Evolutionary conservation across 2,797 vertebrate genomes (phyloP), one percentile per base, ranked within the genome.

Genomic region (Microhierax caerulescens): DNA sequence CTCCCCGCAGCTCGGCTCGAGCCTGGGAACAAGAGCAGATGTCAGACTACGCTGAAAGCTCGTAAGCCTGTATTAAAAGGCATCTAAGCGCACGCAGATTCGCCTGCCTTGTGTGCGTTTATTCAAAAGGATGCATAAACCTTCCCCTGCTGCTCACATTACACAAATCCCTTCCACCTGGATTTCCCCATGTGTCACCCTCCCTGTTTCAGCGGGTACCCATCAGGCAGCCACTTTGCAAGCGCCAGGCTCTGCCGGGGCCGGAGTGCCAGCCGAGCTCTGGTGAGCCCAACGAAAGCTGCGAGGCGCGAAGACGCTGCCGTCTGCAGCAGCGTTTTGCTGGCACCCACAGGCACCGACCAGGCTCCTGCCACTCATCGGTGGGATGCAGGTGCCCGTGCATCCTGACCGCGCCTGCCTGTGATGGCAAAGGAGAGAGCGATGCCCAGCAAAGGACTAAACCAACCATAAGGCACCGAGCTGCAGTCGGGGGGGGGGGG

Each of bases 371-470:
- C 28, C 17, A 11, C 57, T 43, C 36, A 2, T 17, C 18, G 43
- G 43, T 2, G 24, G 50, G 67, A 25, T 9, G 64, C 36, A 5
- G 69, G 12, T 8, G 7, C 23, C 27, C 4, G 13, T 4, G 7
- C 34, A 21, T 30, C 68, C 68, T 6, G 17, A 18, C 56, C 6
- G 41, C 4, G 7, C 54, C 45, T 5, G 65, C 3, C 74, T 27
- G 16, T 57, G 59, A 80, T 6, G 24, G 80, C 14, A 10, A 43
- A 57, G 86, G 89, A 63, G 59, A 34, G 47, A 88, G 63, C 2
- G 30, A 74, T 69, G 90, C 61, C 85, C 76, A 5, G 69, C 32
- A 56, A 91, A 90, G 97, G 94, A 75, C 88, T 69, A 82, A 93
- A 63, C 64, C 56, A 23, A 51, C 75, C 80, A 37, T 6, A 91